These are phyloP conservation scores for Ornithoptera alexandrae DNA, from an alignment of 2,888 invertebrate species.

Conservation along the genomic window DNA sequence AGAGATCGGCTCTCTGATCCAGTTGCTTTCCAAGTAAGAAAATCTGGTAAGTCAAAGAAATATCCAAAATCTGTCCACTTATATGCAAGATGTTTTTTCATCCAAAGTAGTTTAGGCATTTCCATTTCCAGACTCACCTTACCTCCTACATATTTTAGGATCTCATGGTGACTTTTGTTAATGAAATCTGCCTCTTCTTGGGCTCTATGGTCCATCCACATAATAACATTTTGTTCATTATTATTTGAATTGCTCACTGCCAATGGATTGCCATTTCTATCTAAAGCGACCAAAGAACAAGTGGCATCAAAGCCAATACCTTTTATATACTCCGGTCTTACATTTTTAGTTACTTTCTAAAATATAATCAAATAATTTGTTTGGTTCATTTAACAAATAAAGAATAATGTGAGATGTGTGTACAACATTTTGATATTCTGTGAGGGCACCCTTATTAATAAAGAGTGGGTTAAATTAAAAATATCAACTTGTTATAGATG, in stretches of 20 bases:
- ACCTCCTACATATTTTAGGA: conserved; percentile 93
- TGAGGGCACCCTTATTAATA: too few relatives aligned
- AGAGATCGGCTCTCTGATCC: conserved; percentile 87
- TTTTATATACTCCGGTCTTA: conserved; percentile 81
- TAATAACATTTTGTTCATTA: conserved; percentile 88
- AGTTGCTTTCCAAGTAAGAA: conserved; percentile 95
- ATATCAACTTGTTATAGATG: too few relatives aligned
- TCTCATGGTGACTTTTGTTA: conserved; percentile 86
- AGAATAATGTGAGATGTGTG: neutral
- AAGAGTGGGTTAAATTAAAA: too few relatives aligned
- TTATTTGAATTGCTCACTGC: conserved; percentile 84
- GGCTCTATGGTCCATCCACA: conserved; percentile 97
- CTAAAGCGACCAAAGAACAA: conserved; percentile 93
- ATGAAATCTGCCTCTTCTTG: conserved; percentile 88
- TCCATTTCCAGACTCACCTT: conserved; percentile 98
- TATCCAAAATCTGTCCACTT: conserved; percentile 86
- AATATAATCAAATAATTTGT: conserved; percentile 31
- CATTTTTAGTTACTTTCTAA: conserved; percentile 81
- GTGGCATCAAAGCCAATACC: conserved; percentile 98
- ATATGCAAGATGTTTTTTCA: conserved; percentile 85
- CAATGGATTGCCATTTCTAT: conserved; percentile 83
- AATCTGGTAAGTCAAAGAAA: conserved; percentile 96
- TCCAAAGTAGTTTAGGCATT: conserved; percentile 95
- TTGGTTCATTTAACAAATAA: too few relatives aligned
- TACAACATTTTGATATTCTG: neutral